These are phyloP conservation scores for Caenorhabditis plicata DNA, from an alignment of 2,888 invertebrate genomes.

Conservation along the genomic window DNA sequence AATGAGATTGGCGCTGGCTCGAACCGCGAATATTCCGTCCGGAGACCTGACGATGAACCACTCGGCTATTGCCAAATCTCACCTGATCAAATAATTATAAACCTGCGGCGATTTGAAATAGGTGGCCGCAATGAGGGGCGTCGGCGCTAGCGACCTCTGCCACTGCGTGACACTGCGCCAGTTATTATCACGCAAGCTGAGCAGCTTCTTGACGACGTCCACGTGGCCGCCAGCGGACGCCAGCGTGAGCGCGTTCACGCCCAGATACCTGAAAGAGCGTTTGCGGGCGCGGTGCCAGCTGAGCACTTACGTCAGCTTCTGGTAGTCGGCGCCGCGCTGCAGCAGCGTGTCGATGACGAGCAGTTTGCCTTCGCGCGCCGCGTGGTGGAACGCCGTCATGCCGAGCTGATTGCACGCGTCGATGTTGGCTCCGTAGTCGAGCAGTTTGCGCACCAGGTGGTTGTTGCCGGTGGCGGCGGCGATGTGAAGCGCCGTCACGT, in stretches of 20 bases:
- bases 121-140: slow-evolving; percentile 55
- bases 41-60: too few relatives aligned
- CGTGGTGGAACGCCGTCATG: slow-evolving; percentile 58
- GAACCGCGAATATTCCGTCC: too few relatives aligned
- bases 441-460: slow-evolving; percentile 43
- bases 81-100: slow-evolving; percentile 33
- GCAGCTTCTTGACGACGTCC: slow-evolving; percentile 43
- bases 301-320: slow-evolving; percentile 38
- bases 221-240: slow-evolving; percentile 48
- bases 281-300: too few relatives aligned
- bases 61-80: too few relatives aligned
- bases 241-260: slow-evolving; percentile 42
- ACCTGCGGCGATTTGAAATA: slow-evolving; percentile 42
- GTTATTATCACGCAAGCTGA: slow-evolving; percentile 25
- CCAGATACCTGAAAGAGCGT: too few relatives aligned
- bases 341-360: slow-evolving; percentile 53
- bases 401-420: slow-evolving; percentile 51
- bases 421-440: slow-evolving; percentile 53
- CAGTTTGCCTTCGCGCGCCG: slow-evolving; percentile 57
- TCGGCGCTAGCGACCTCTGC: slow-evolving; percentile 39
- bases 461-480: slow-evolving; percentile 57
- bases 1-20: too few relatives aligned
- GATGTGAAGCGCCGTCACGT: slow-evolving; percentile 58
- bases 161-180: not conserved
- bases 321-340: slow-evolving; percentile 52